Percentiles rank a stretch among this genome's conserved stretches.
Conservation (phyloP, 2,888 invertebrate species). For the Lasioglossum calceatum region DNA sequence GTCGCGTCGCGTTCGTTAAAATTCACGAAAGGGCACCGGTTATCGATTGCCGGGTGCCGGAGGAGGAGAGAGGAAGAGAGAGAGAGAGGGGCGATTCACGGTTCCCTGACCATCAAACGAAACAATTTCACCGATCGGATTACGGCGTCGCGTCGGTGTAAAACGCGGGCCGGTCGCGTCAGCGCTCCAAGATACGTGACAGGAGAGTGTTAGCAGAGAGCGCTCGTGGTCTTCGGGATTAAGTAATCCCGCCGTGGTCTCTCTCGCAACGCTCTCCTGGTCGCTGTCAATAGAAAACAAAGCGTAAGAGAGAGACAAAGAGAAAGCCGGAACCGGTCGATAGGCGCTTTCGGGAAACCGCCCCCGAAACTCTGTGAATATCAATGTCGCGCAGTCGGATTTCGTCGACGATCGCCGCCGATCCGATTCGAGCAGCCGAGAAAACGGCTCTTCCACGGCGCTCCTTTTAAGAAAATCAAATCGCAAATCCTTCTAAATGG, state of each 20-base stretch:
- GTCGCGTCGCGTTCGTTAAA: conserved; percentile 5
- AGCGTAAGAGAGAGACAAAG: conserved; percentile 8
- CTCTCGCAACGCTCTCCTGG: conserved; percentile 26
- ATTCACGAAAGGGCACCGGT: conserved; percentile 19
- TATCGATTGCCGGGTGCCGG: conserved; percentile 26
- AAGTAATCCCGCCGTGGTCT: conserved; percentile 68
- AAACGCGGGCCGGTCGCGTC: conserved; percentile 52
- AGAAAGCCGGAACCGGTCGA: neutral
- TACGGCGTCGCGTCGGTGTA: conserved; percentile 29
- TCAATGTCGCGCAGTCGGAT: conserved; percentile 40
- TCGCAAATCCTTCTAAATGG: conserved; percentile 71
- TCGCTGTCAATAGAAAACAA: neutral
- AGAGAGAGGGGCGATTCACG: conserved; percentile 34
- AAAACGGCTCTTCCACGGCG: conserved; percentile 20
- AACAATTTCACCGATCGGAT: conserved; percentile 62
- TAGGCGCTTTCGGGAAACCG: neutral
- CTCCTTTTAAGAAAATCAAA: conserved; percentile 76
- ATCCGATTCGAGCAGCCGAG: neutral
- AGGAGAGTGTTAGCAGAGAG: conserved; percentile 31
- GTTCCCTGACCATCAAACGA: conserved; percentile 36
- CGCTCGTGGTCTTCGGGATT: conserved; percentile 60
- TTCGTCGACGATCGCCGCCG: conserved; percentile 18
- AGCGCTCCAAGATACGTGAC: conserved; percentile 59
- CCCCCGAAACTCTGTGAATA: conserved; percentile 45
- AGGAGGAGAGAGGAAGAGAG: neutral